phyloP scores from a whole-genome alignment of 2,888 invertebrate species.

The Troides aeacus region DNA sequence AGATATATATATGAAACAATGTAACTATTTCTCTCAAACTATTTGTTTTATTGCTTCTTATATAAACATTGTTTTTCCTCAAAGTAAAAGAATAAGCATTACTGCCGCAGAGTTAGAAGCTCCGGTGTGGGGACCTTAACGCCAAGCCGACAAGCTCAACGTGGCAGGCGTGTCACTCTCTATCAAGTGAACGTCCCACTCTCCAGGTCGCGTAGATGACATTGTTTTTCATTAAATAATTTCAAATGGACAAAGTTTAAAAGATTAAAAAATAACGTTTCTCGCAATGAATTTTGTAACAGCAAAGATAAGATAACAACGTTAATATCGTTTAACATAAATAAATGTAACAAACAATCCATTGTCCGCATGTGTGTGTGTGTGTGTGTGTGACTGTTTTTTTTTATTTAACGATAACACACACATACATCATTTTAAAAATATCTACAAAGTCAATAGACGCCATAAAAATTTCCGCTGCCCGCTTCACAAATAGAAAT shows the following conservation, averaged over 20 bases:
- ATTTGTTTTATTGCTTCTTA: too few species aligned
- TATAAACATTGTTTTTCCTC: too few species aligned
- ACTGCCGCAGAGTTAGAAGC: too few species aligned
- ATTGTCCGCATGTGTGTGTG: neutral
- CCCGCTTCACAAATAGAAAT: constrained; percentile 12
- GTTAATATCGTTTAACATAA: constrained; percentile 11
- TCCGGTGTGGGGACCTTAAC: too few species aligned
- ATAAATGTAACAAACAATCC: constrained; percentile 22
- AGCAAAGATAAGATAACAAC: constrained; percentile 23
- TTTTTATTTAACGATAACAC: constrained; percentile 22
- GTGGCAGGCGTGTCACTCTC: too few species aligned
- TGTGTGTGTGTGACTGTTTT: constrained; percentile 5
- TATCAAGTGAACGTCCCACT: too few species aligned
- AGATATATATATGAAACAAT: too few species aligned
- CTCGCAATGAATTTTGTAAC: constrained; percentile 24
- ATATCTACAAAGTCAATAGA: constrained; percentile 24
- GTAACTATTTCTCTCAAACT: too few species aligned
- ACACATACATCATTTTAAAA: constrained; percentile 19
- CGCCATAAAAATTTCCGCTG: constrained; percentile 20
- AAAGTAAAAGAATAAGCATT: too few species aligned
- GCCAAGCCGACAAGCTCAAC: too few species aligned
- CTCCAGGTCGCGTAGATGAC: too few species aligned
- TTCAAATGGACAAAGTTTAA: neutral
- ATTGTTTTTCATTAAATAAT: neutral
- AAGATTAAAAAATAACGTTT: constrained; percentile 3